Evolutionary conservation across 2,888 invertebrate genomes (phyloP).

Genomic region (Sisyra terminalis): DNA sequence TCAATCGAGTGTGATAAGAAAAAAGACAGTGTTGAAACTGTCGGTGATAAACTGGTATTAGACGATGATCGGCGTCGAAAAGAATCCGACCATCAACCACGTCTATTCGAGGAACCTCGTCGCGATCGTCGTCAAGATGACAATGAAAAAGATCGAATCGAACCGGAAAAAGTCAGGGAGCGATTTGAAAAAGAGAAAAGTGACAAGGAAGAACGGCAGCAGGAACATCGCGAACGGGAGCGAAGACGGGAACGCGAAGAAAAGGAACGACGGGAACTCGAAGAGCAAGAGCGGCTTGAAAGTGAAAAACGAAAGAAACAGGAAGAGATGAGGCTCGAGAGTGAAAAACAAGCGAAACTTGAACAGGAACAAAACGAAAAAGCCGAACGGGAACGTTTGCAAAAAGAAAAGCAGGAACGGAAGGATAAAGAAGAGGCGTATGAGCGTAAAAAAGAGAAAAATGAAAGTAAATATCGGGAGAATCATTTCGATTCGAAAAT

Average conservation of each 20-base stretch:
- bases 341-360: constrained; percentile 23
- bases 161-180: constrained; percentile 16
- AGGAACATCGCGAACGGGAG: constrained; percentile 15
- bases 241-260: constrained; percentile 18
- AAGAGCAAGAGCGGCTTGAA: constrained; percentile 17
- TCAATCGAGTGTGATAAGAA: constrained; percentile 13
- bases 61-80: constrained; percentile 17
- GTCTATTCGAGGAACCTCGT: constrained; percentile 15
- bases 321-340: constrained; percentile 24
- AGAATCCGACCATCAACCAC: constrained; percentile 14
- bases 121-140: constrained; percentile 17
- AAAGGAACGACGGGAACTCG: constrained; percentile 17
- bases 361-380: constrained; percentile 21
- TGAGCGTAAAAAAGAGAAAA: constrained; percentile 19
- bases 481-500: constrained; percentile 20
- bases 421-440: constrained; percentile 21
- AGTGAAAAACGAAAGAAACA: constrained; percentile 17
- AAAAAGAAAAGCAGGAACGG: constrained; percentile 22
- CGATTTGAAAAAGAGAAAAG: constrained; percentile 27
- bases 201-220: constrained; percentile 16
- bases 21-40: constrained; percentile 19
- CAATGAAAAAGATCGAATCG: constrained; percentile 26
- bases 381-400: constrained; percentile 23
- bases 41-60: constrained; percentile 17
- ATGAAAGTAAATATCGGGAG: constrained; percentile 26